Base-by-base conservation (phyloP, 2,113 vertebrate genomes). In the Eleginops maclovinus region DNA sequence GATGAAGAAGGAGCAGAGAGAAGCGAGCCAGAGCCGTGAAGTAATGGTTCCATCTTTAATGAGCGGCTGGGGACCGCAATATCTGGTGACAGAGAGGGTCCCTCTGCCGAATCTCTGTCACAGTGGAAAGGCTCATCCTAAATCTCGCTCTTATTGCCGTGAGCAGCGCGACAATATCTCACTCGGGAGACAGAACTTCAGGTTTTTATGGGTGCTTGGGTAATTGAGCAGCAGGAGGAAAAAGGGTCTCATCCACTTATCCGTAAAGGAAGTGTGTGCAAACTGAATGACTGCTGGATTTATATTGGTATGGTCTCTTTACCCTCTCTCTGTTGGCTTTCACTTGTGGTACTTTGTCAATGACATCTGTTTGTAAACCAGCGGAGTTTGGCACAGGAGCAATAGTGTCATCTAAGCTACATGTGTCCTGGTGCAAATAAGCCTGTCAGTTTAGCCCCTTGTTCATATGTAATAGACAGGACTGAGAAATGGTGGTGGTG, bases 301-400 rank as follows among this genome's bases (percentile, higher is more conserved):
- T 31, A 84, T 83, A 72, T 67, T 54, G 11, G 67, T 66, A 65
- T 84, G 70, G 68, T 74, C 28, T 56, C 43, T 60, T 55, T 28
- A 51, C 31, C n/a, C 43, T 14, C 47, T 64, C 56, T 60, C 47
- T 55, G 79, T 62, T 69, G 51, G 46, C 49, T 85, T 61, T 79
- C 36, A 62, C 24, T 70, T 12, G 1, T n/a, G 51, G 56, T 92
- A 94, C 62, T 98, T 95, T 0, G 94, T 97, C 75, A 96, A 92
- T 72, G 93, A 93, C 81, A 97, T 96, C 36, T 95, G 95, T 88
- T 96, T 92, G 95, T 94, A 83, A 72, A 60, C 58, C 50, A 24
- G 53, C 4, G 2, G 40, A 10, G 72, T 71, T 83, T 68, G 86
- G 69, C 64, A 51, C 16, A 16, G 73, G 88, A 93, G 77, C 10